Percentiles rank a stretch among this genome's conserved stretches.
phyloP scores from a whole-genome alignment of 2,797 vertebrate species.

The Adrianichthys oophorus region DNA sequence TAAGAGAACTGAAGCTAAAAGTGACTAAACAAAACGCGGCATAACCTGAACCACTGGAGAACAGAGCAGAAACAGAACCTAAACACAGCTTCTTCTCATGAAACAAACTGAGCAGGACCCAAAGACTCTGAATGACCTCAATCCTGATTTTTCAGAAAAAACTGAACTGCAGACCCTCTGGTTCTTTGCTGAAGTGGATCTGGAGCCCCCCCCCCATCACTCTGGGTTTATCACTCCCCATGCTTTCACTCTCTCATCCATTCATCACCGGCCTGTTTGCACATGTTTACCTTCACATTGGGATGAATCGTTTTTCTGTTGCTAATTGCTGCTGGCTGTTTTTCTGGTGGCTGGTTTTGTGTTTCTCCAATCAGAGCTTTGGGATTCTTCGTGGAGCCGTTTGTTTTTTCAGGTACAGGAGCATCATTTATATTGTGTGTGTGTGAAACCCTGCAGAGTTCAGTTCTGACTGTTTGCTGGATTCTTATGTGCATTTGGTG shows the following conservation, averaged over 20 bases:
- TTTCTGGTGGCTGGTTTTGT: constrained; percentile 51
- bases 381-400: constrained; percentile 47
- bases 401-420: constrained; percentile 71
- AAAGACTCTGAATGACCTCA: too few species aligned
- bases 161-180: too few species aligned
- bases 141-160: too few species aligned
- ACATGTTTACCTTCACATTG: constrained; percentile 48
- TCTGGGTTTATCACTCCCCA: not conserved
- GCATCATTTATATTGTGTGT: constrained; percentile 69
- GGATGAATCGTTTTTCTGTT: constrained; percentile 55
- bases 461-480: constrained; percentile 1
- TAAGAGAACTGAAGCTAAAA: too few species aligned
- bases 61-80: too few species aligned
- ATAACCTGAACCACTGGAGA: too few species aligned
- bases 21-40: too few species aligned
- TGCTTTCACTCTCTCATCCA: constrained; percentile 5
- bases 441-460: not conserved
- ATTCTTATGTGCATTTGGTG: constrained; percentile 1
- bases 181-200: too few species aligned
- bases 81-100: too few species aligned
- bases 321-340: constrained; percentile 58
- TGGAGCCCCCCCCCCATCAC: not conserved
- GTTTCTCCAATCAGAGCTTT: constrained; percentile 69
- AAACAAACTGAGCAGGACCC: too few species aligned
- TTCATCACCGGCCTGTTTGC: constrained; percentile 48